Evolutionary conservation across 92 coral and sea anemone species (phyloP), one percentile per base, ranked within the genome.

Genomic region (Paramuricea clavata): DNA sequence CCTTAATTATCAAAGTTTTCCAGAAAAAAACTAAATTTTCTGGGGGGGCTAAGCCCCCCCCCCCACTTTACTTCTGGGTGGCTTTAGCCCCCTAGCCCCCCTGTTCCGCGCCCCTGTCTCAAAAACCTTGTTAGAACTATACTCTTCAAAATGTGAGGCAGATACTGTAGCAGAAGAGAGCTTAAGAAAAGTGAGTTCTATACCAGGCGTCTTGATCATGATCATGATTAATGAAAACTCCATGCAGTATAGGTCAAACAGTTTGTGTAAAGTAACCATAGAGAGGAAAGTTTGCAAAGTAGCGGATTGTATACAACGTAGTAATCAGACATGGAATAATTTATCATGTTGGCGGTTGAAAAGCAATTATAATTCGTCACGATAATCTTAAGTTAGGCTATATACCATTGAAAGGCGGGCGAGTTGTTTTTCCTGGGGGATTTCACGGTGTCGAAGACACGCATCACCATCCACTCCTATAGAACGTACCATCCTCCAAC

Each of bases 241-340:
- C 15, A 30, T 68, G 61, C 61, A 52, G n/a, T n/a, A n/a, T n/a
- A n/a, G 61, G 61, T 21, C 61, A 52, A 17, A 52, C 61, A 31
- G 77, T 71, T 32, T 71, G 77, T 44, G 49, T 71, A 2, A 71
- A 71, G 41, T 44, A 44, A 15, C 77, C 77, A 35, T 8, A 71
- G 49, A 31, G 7, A 31, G 26, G 77, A 36, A 71, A 71, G 77
- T 39, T 71, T 35, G 50, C 44, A 5, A 71, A 35, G 49, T 71
- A 12, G n/a, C n/a, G n/a, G n/a, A n/a, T n/a, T n/a, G n/a, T n/a
- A n/a, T n/a, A n/a, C n/a, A n/a, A n/a, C n/a, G n/a, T n/a, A n/a
- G n/a, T n/a, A n/a, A n/a, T 6, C 26, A n/a, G 33, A 5, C 28
- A 2, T 2, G 73, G 73, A 26, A 26, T 65, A 26, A 65, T 3